Conservation (phyloP, 23 tunicate genomes). For the Botrylloides violaceus region DNA sequence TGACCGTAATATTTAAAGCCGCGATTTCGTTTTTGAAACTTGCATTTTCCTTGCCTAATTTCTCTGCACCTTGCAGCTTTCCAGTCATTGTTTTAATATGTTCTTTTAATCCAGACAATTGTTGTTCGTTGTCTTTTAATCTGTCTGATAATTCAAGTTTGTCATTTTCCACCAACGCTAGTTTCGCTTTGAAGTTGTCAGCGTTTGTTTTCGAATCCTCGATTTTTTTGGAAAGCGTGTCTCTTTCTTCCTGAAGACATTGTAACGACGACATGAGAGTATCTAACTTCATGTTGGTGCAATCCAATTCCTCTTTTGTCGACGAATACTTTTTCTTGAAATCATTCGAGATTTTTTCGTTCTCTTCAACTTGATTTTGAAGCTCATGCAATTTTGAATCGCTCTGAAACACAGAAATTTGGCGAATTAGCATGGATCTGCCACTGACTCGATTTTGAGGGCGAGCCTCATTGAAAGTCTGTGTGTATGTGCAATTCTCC, state of each 20-base stretch:
- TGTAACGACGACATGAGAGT: slow-evolving; percentile 62
- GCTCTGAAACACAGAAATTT: too few species aligned
- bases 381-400: slow-evolving; percentile 2
- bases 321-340: slow-evolving; percentile 24
- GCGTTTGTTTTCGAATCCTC: slow-evolving; percentile 4
- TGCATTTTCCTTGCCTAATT: slow-evolving; percentile 29
- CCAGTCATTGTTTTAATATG: slow-evolving; percentile 51
- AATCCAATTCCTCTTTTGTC: slow-evolving; percentile 59
- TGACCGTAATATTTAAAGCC: slow-evolving; percentile 57
- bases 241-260: slow-evolving; percentile 50
- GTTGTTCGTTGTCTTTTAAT: slow-evolving; percentile 35
- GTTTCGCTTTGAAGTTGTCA: slow-evolving; percentile 8
- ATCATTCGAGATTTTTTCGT: not conserved
- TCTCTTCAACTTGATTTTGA: slow-evolving; percentile 13
- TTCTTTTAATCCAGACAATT: slow-evolving; percentile 41
- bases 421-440: too few species aligned
- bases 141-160: slow-evolving; percentile 29
- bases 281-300: slow-evolving; percentile 66
- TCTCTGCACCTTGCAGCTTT: slow-evolving; percentile 27
- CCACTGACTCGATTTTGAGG: too few species aligned
- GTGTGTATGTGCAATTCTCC: too few species aligned
- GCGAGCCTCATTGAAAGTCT: too few species aligned
- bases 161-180: slow-evolving; percentile 13
- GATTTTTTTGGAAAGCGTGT: not conserved
- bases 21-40: slow-evolving; percentile 37